phyloP scores from a whole-genome alignment of 1,140 invertebrate species.

The Holcopasites calliopsidis region DNA sequence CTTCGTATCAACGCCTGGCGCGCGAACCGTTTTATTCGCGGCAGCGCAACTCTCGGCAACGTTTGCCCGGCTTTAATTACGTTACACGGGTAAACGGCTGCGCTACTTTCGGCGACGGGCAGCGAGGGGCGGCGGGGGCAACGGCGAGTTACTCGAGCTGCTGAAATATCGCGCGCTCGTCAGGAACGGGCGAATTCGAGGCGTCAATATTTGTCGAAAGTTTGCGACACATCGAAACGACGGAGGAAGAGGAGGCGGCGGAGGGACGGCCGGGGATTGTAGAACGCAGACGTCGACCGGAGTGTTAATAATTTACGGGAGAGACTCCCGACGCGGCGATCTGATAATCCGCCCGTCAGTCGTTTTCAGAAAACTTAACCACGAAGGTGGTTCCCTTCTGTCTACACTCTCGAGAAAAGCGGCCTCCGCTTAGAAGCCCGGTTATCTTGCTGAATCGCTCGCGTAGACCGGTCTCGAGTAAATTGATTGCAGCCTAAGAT shows the following conservation, averaged over 20 bases:
- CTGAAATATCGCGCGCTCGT: no score
- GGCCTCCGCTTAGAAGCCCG: not conserved
- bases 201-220: slow-evolving; percentile 19
- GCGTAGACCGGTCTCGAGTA: slow-evolving; percentile 49
- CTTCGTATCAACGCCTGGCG: slow-evolving; percentile 5
- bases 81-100: not conserved
- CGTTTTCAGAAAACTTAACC: slow-evolving; percentile 52
- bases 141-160: no score
- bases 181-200: no score
- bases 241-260: no score
- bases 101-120: not conserved
- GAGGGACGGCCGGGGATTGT: no score
- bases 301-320: slow-evolving; percentile 44
- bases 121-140: not conserved
- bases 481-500: slow-evolving; percentile 53
- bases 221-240: not conserved
- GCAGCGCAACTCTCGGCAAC: not conserved
- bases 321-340: slow-evolving; percentile 26
- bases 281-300: slow-evolving; percentile 1
- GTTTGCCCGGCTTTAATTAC: not conserved
- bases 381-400: slow-evolving; percentile 19
- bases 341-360: slow-evolving; percentile 54
- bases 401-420: slow-evolving; percentile 16
- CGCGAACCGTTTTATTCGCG: not conserved
- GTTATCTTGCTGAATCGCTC: slow-evolving; percentile 50